Evolutionary conservation across 2,797 vertebrate genomes (phyloP), one percentile per base, ranked within the genome.

Genomic region (Sphenopsis melanotis): DNA sequence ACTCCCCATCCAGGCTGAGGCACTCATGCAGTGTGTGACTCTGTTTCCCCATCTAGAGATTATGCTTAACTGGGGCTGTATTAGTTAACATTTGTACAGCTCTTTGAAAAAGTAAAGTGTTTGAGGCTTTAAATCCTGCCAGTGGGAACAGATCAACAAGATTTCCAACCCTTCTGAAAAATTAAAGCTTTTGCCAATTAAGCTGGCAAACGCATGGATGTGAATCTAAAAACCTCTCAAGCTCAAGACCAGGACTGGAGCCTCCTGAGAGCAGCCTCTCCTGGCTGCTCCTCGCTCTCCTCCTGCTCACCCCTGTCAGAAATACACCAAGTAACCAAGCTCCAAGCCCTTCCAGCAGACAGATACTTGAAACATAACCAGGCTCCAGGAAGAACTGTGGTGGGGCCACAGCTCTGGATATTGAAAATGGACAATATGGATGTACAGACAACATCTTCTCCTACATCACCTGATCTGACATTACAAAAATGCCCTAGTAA

Each of bases 161-260:
- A 94, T 92, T 89, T 94, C 94, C 75, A 93, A 86, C 89, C 65
- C 90, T 89, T 89, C 82, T 63, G 94, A 95, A 96, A 96, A 96
- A 93, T 89, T 92, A 95, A 95, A 94, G 81, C 83, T 87, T 93
- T 93, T 88, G 89, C 95, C 94, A 96, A 96, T 96, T 96, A 96
- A 95, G 93, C 93, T 92, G 91, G 92, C 92, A 85, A 93, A 92
- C 0, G 29, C 71, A 44, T 65, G 92, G 93, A 87, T 80, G 89
- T 92, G 93, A 95, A 94, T 95, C 90, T 90, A 78, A 95, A 97
- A 96, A 83, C 75, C 92, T 95, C 93, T 93, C 2, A 10, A 95
- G 85, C 70, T 96, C 2, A 2, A 96, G 92, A 97, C 79, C 89
- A 83, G 76, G 91, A 52, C 46, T 2, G 11, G 71, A 92, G 36